Conservation (phyloP, 2,888 invertebrate species). For the Lepidochrysops patricia region DNA sequence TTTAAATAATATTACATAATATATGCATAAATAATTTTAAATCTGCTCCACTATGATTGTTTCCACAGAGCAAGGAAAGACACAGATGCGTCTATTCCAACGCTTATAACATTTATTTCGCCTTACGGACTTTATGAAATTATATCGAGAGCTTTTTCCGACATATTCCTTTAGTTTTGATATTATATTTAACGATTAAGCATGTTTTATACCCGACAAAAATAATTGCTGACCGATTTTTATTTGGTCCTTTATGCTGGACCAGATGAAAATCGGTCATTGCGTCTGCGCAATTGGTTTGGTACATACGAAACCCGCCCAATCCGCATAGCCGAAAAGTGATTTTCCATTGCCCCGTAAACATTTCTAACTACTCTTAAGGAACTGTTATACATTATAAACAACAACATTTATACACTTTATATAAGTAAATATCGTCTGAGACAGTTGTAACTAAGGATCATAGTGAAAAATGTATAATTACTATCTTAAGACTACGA, state of each 20-base stretch:
- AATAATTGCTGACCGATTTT: no score
- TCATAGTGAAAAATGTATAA: constrained; percentile 22
- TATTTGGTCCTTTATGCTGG: no score
- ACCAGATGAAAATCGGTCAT: no score
- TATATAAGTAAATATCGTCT: constrained; percentile 40
- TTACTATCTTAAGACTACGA: constrained; percentile 33
- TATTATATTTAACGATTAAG: no score
- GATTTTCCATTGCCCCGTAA: not conserved
- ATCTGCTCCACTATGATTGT: constrained; percentile 40
- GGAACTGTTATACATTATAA: constrained; percentile 60
- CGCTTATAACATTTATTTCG: not conserved
- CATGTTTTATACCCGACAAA: not conserved
- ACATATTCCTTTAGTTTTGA: no score
- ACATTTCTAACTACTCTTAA: constrained; percentile 28
- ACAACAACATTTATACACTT: constrained; percentile 57
- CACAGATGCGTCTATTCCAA: not conserved
- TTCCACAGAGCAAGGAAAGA: not conserved
- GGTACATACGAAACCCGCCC: no score
- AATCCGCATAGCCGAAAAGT: not conserved
- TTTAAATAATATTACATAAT: constrained; percentile 13
- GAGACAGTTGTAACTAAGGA: constrained; percentile 18
- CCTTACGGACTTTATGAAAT: not conserved
- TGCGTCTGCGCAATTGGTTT: no score
- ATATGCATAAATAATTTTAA: constrained; percentile 21
- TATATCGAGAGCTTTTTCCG: not conserved